These are phyloP conservation scores for Zaprionus taronus DNA, from an alignment of 1,140 invertebrate genomes.

Conservation along the genomic window DNA sequence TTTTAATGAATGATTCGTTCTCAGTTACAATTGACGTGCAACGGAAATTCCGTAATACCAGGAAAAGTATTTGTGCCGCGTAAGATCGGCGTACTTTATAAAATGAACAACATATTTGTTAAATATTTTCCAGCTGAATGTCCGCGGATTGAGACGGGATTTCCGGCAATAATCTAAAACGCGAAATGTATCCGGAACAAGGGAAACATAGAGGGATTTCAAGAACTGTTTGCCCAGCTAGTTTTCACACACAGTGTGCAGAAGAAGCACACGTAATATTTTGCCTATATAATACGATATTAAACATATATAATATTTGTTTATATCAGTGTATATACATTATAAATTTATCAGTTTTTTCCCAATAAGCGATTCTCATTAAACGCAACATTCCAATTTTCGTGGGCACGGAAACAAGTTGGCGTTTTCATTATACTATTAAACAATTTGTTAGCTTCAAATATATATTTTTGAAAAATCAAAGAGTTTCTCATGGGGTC, in stretches of 20 bases:
- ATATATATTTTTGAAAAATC: conserved; percentile 58
- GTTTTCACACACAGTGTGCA: not conserved
- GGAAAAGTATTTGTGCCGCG: not conserved
- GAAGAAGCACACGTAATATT: not conserved
- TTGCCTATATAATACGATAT: not conserved
- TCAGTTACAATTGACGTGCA: conserved; percentile 5
- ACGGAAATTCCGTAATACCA: conserved; percentile 3
- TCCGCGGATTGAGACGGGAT: not conserved
- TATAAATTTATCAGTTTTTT: not conserved
- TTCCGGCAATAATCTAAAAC: not conserved
- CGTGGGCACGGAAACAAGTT: conserved; percentile 62
- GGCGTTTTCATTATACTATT: conserved; percentile 55
- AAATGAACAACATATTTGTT: not conserved
- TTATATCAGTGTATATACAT: not conserved
- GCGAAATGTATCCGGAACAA: not conserved
- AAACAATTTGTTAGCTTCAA: not conserved
- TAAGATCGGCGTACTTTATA: not conserved
- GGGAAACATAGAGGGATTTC: not conserved
- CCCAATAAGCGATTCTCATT: conserved; percentile 1
- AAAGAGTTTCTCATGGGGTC: conserved; percentile 51
- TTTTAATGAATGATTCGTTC: not conserved
- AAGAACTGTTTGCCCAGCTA: not conserved
- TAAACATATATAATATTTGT: not conserved
- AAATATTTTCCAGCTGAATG: not conserved
- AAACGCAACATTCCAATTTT: not conserved